Evolutionary conservation across 2,888 invertebrate genomes (phyloP).

Genomic region (Watsonalla binaria): DNA sequence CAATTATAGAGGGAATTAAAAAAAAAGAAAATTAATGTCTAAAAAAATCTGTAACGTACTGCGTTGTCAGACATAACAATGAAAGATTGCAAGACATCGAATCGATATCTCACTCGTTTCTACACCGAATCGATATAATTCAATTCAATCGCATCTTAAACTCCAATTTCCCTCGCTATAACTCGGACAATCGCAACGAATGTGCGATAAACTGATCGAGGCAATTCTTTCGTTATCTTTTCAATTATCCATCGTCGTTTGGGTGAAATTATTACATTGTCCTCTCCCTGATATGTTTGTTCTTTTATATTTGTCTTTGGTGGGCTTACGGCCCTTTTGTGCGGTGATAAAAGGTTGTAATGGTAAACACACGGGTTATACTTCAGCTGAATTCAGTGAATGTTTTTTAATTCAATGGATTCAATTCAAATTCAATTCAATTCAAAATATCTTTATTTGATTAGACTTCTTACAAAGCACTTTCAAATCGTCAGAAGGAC

Average conservation of each 20-base stretch:
- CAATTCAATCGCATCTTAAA: not conserved
- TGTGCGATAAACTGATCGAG: not conserved
- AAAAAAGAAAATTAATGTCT: too few species aligned
- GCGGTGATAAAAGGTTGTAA: not conserved
- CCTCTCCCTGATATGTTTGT: slow-evolving; percentile 6
- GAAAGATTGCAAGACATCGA: too few species aligned
- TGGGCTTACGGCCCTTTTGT: not conserved
- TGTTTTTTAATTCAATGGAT: not conserved
- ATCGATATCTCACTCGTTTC: too few species aligned
- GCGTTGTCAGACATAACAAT: too few species aligned
- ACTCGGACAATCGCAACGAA: not conserved
- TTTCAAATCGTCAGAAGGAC: too few species aligned
- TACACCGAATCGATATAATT: too few species aligned
- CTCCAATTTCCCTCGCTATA: not conserved
- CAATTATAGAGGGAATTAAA: too few species aligned
- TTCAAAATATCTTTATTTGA: too few species aligned
- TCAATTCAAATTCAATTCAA: too few species aligned
- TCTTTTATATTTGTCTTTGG: not conserved
- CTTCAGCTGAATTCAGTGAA: not conserved
- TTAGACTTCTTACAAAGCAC: too few species aligned
- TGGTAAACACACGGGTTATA: not conserved
- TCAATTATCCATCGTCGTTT: slow-evolving; percentile 50
- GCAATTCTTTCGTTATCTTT: slow-evolving; percentile 48
- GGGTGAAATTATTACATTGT: slow-evolving; percentile 37
- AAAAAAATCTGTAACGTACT: too few species aligned